Conservation (phyloP, 2,113 vertebrate species). For the Hymenochirus boettgeri region DNA sequence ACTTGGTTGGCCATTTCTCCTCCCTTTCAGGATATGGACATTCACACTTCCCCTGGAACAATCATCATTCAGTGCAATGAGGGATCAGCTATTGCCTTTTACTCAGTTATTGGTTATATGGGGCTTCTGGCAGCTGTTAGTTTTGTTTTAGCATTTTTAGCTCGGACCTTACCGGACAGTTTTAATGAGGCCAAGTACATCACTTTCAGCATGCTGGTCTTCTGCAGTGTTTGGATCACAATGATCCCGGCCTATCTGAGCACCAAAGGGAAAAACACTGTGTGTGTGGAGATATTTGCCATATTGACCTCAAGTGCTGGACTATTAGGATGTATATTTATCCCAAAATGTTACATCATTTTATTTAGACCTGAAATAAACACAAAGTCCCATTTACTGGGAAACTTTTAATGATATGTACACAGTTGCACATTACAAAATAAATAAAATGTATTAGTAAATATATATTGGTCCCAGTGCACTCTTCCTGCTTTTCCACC, state of each 20-base stretch:
- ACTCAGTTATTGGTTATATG: conserved; percentile 7
- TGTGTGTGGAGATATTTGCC: conserved; percentile 11
- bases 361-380: not conserved
- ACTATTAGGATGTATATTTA: not conserved
- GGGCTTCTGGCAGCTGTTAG: conserved; percentile 15
- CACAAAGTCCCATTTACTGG: not conserved
- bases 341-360: not conserved
- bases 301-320: conserved; percentile 1
- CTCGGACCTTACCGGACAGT: conserved; percentile 18
- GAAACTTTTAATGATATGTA: no score
- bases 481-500: no score
- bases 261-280: conserved; percentile 7
- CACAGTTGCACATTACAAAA: no score
- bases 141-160: conserved; percentile 6
- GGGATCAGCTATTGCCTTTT: conserved; percentile 1
- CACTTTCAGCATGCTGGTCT: conserved; percentile 13
- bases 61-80: conserved; percentile 37
- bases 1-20: conserved; percentile 28
- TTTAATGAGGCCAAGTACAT: conserved; percentile 19
- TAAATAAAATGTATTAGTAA: no score
- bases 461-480: no score
- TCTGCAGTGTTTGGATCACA: conserved; percentile 3
- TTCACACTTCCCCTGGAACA: not conserved
- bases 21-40: conserved; percentile 24
- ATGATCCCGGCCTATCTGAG: conserved; percentile 9